phyloP scores from a whole-genome alignment of 2,113 vertebrate species.

The Phyllopteryx taeniolatus region DNA sequence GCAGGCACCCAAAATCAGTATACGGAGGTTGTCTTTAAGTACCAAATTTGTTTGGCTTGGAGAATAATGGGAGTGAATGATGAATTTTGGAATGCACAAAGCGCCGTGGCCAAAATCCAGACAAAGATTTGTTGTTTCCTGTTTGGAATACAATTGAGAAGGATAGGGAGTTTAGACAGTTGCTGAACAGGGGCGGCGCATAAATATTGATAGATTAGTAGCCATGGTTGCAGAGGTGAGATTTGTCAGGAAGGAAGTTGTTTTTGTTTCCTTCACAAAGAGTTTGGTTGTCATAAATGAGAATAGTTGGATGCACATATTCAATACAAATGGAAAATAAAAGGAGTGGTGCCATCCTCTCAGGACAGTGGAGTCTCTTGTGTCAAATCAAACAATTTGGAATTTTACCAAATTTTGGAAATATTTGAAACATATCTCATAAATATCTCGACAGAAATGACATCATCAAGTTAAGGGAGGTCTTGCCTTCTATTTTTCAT shows the following conservation, averaged over 20 bases:
- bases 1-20: constrained; percentile 29
- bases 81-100: constrained; percentile 30
- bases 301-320: too few species aligned
- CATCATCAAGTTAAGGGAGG: too few species aligned
- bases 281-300: too few species aligned
- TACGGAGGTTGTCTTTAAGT: constrained; percentile 39
- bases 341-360: too few species aligned
- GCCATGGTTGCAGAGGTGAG: constrained; percentile 9
- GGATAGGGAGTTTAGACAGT: constrained; percentile 8
- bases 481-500: too few species aligned
- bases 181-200: constrained; percentile 2
- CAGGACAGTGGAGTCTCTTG: too few species aligned
- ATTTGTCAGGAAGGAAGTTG: background rate
- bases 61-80: constrained; percentile 40
- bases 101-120: constrained; percentile 31
- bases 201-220: constrained; percentile 13
- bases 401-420: too few species aligned
- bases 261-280: background rate
- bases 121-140: constrained; percentile 27
- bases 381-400: too few species aligned
- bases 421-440: too few species aligned
- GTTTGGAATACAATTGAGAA: constrained; percentile 13
- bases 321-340: too few species aligned
- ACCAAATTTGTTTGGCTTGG: constrained; percentile 50
- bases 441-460: too few species aligned